phyloP scores from a whole-genome alignment of 2,113 vertebrate genomes.

The Protobothrops flavoviridis region DNA sequence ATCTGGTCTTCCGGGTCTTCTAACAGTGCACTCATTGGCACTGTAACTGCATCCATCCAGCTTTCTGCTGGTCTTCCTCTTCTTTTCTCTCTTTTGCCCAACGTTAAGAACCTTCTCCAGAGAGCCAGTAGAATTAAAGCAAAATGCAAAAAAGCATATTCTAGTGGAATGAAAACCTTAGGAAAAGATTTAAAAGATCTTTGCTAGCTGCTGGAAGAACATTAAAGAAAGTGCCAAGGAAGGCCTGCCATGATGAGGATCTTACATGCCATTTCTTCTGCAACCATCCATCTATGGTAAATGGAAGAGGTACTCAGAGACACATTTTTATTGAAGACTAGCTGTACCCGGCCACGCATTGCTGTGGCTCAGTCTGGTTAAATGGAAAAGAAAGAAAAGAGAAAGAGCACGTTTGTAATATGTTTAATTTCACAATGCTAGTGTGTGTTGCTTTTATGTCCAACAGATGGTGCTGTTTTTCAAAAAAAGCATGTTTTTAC shows the following conservation, averaged over 20 bases:
- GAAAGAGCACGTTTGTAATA: too few species aligned
- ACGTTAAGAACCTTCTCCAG: neutral
- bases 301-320: neutral
- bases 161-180: neutral
- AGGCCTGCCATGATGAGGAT: neutral
- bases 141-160: neutral
- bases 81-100: neutral
- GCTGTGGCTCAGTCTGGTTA: too few species aligned
- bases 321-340: neutral
- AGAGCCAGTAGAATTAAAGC: neutral
- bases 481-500: too few species aligned
- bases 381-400: too few species aligned
- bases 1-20: neutral
- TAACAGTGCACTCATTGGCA: neutral
- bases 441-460: too few species aligned
- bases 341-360: too few species aligned
- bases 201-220: neutral
- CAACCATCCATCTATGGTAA: neutral
- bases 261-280: neutral
- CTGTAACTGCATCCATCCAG: neutral
- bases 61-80: neutral
- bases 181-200: neutral
- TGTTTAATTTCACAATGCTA: too few species aligned
- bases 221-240: neutral
- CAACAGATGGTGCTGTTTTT: too few species aligned